phyloP scores from a whole-genome alignment of 64 coral and sea anemone species.

The Acropora yongei region DNA sequence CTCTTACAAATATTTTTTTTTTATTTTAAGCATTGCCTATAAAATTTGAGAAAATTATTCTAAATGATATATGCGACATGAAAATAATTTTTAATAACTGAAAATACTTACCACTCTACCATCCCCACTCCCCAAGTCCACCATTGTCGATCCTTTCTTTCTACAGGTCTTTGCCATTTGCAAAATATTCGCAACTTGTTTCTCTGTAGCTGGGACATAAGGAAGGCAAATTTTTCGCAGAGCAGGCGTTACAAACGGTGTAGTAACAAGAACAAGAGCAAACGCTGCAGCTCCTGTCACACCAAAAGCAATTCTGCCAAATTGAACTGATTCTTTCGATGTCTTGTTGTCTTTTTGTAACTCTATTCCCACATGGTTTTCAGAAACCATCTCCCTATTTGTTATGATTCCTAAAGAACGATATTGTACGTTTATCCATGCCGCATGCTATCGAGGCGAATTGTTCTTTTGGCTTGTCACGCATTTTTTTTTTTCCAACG shows the following conservation, averaged over 20 bases:
- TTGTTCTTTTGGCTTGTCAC: background rate
- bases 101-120: conserved; percentile 74
- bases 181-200: conserved; percentile 87
- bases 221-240: conserved; percentile 91
- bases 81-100: background rate
- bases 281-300: conserved; percentile 79
- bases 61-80: too few species aligned
- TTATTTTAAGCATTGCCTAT: too few species aligned
- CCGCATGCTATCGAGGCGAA: background rate
- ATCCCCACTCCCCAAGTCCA: conserved; percentile 88
- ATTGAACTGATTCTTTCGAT: background rate
- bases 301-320: conserved; percentile 85
- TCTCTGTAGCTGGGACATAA: conserved; percentile 95
- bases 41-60: too few species aligned
- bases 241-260: conserved; percentile 94
- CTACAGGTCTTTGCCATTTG: conserved; percentile 28
- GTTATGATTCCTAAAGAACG: background rate
- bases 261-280: conserved; percentile 85
- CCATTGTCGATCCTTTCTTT: conserved; percentile 3
- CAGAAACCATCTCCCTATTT: background rate
- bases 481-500: too few species aligned
- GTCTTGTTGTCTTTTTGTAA: background rate
- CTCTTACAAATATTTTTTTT: too few species aligned
- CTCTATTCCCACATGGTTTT: conserved; percentile 6
- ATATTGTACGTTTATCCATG: background rate